phyloP scores from a whole-genome alignment of 2,113 vertebrate genomes.

The Cottus gobio region DNA sequence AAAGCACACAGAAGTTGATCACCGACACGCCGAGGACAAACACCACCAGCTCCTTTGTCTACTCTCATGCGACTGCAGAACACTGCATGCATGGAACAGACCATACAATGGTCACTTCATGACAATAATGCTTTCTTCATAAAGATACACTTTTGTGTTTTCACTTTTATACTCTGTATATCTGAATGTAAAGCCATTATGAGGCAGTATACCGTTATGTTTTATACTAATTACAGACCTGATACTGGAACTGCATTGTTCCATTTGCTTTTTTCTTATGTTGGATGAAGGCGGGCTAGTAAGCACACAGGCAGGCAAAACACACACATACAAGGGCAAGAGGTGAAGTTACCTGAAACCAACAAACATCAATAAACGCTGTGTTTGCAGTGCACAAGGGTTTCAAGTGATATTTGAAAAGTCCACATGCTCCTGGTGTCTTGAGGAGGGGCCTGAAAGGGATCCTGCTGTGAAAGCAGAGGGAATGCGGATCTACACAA shows the following conservation, averaged over 20 bases:
- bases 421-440: too few species aligned
- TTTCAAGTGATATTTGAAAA: too few species aligned
- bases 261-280: neutral
- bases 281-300: neutral
- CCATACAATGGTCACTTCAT: neutral
- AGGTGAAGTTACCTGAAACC: too few species aligned
- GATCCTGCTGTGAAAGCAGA: neutral
- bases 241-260: neutral
- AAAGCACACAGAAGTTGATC: constrained; percentile 84
- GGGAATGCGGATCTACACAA: too few species aligned
- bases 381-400: too few species aligned
- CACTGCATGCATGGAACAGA: constrained; percentile 15
- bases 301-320: neutral
- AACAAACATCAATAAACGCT: too few species aligned
- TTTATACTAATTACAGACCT: neutral
- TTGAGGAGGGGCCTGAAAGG: too few species aligned
- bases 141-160: neutral
- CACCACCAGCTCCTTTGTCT: constrained; percentile 84
- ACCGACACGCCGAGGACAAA: constrained; percentile 84
- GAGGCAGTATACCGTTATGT: neutral
- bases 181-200: neutral
- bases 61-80: constrained; percentile 90
- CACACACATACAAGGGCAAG: too few species aligned
- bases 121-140: neutral
- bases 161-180: neutral